Conservation (phyloP, 2,888 invertebrate genomes). For the Chrysomela aeneicollis region DNA sequence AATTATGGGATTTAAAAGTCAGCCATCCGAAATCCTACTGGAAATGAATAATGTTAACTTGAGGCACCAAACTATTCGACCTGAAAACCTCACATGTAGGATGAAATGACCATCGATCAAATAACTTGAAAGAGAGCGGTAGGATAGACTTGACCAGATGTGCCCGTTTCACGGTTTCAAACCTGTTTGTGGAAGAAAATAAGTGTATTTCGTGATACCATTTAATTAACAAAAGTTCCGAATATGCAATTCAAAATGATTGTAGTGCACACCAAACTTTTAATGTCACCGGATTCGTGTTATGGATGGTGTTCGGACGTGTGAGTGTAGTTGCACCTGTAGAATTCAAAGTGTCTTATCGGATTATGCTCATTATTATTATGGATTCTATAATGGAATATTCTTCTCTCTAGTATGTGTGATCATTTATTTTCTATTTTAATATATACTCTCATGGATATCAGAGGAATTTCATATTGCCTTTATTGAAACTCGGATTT, state of each 20-base stretch:
- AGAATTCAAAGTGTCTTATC: neutral
- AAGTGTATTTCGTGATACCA: neutral
- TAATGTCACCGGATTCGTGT: neutral
- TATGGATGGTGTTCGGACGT: constrained; percentile 11
- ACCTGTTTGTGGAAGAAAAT: neutral
- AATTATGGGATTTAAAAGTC: too few relatives aligned
- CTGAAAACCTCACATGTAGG: too few relatives aligned
- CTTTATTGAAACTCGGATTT: too few relatives aligned
- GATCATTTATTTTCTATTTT: neutral
- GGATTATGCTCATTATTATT: constrained; percentile 23
- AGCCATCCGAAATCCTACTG: too few relatives aligned
- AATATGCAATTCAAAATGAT: neutral
- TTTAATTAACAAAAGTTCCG: neutral
- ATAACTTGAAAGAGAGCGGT: neutral
- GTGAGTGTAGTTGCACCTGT: neutral
- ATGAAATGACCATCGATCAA: neutral
- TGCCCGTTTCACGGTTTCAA: neutral
- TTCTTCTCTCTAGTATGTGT: constrained; percentile 40
- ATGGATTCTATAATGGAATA: constrained; percentile 41
- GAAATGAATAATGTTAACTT: too few relatives aligned
- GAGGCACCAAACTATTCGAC: too few relatives aligned
- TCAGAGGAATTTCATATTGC: too few relatives aligned
- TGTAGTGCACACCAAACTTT: neutral
- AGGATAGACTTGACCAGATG: neutral
- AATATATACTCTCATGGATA: too few relatives aligned